Evolutionary conservation across 2,113 vertebrate species (phyloP), one percentile per base, ranked within the genome.

Genomic region (Alethe castanea): DNA sequence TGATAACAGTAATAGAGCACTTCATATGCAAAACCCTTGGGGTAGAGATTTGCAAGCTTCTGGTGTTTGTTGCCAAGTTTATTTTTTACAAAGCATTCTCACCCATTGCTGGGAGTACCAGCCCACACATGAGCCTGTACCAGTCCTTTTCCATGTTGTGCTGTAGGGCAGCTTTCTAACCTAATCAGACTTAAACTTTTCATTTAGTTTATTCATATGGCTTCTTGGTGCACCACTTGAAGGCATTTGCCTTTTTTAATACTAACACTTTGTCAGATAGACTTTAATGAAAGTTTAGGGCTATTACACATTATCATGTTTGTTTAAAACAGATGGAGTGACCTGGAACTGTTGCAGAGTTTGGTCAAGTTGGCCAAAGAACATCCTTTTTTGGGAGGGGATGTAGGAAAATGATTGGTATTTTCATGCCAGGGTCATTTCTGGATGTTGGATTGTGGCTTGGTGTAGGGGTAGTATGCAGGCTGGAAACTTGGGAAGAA

Each of bases 11-110:
- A 95, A 92, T 42, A 81, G 71, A 89, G 67, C 47, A 65, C 42
- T 95, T 95, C 91, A 80, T 86, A 90, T 91, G 89, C 91, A 89
- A 95, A 96, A 77, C 81, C 93, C 62, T 69, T 79, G 77, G 92
- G 93, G 78, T 14, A 91, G 66, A 53, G 88, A 94, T 96, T 94
- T 97, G 92, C 90, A 90, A 78, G 73, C 59, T 90, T 48, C 50
- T 86, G 42, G 59, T 70, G 25, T 82, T 74, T 40, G 29, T 50
- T 97, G 96, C 94, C 94, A 94, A 70, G 60, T 80, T 66, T 79
- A 53, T 57, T 93, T 91, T 92, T 90, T 4, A 59, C 26, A 69
- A 85, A 62, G 62, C 29, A 5, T 92, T 95, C 82, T 95, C 71
- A 45, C 29, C 86, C 26, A 4, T 9, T 88, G 79, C 62, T 82